Evolutionary conservation across 2,797 vertebrate genomes (phyloP).

Genomic region (Cynopterus sphinx): DNA sequence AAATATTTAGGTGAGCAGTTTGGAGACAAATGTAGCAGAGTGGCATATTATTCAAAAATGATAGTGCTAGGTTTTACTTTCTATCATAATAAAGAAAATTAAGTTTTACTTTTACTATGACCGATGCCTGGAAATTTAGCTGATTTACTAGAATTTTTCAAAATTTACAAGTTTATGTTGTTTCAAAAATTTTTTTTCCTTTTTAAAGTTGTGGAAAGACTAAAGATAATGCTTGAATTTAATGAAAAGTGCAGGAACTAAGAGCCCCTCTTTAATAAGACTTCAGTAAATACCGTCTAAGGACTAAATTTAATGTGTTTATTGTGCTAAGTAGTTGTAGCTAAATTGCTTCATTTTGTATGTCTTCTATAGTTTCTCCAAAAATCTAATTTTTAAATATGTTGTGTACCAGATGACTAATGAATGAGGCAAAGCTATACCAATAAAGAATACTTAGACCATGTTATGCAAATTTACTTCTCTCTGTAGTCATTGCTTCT

Average conservation of each 20-base stretch:
- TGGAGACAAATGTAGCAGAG: too few species aligned
- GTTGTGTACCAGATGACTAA: background rate
- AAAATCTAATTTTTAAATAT: constrained; percentile 16
- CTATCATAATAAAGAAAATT: too few species aligned
- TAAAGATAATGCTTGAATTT: background rate
- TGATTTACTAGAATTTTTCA: too few species aligned
- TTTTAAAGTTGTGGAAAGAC: too few species aligned
- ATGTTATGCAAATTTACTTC: background rate
- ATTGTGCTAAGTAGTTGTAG: background rate
- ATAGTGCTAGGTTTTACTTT: too few species aligned
- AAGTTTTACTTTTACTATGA: too few species aligned
- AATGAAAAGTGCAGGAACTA: background rate
- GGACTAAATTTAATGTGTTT: constrained; percentile 19
- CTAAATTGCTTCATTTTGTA: background rate
- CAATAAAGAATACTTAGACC: background rate
- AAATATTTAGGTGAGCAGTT: too few species aligned
- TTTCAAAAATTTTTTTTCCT: too few species aligned
- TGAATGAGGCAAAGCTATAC: background rate
- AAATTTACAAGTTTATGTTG: too few species aligned
- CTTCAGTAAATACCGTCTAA: background rate
- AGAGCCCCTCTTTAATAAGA: background rate
- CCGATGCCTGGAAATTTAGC: too few species aligned
- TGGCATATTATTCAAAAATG: too few species aligned
- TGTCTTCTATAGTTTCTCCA: background rate
- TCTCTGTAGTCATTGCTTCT: background rate